phyloP scores from a whole-genome alignment of 2,113 vertebrate genomes.

The Nothocercus nigrocapillus region DNA sequence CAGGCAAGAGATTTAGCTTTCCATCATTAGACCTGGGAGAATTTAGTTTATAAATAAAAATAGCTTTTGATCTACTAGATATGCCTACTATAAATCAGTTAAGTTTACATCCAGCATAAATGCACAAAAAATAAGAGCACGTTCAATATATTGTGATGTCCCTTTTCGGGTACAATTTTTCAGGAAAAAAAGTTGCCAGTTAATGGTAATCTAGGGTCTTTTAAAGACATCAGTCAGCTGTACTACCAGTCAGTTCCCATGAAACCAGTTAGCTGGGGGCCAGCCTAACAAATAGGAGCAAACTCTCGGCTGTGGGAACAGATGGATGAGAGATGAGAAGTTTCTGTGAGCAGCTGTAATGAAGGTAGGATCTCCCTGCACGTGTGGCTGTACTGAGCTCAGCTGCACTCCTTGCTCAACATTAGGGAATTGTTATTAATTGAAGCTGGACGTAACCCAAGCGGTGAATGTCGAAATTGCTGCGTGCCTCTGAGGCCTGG shows the following conservation, averaged over 20 bases:
- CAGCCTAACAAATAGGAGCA: not conserved
- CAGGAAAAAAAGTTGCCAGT: not conserved
- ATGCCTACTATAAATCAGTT: not conserved
- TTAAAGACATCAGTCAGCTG: not conserved
- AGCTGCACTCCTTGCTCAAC: not conserved
- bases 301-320: not conserved
- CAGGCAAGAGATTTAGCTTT: not conserved
- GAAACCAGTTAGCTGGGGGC: not conserved
- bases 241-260: not conserved
- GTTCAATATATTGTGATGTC: not conserved
- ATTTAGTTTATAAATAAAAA: not conserved
- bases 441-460: not conserved
- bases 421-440: not conserved
- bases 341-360: not conserved
- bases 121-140: not conserved
- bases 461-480: not conserved
- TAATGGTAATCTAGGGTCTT: not conserved
- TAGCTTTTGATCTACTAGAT: not conserved
- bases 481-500: not conserved
- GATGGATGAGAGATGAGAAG: not conserved
- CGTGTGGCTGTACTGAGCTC: rapidly evolving
- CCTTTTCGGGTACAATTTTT: not conserved
- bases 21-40: not conserved
- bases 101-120: not conserved
- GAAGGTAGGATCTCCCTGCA: not conserved